Conservation (phyloP, 2,888 invertebrate species). For the Embidobia sp. region DNA sequence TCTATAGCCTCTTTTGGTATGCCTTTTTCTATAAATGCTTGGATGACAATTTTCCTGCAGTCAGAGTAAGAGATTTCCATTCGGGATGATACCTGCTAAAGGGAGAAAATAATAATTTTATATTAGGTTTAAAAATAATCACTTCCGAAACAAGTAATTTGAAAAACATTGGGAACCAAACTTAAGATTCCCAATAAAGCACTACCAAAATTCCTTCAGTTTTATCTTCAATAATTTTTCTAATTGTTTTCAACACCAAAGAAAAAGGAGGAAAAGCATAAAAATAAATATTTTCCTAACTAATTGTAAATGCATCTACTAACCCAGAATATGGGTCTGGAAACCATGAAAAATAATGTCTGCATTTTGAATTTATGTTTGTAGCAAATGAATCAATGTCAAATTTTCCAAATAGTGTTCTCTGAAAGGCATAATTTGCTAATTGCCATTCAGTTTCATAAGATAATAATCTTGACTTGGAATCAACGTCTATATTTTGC, state of each 20-base stretch:
- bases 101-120: conserved; percentile 65
- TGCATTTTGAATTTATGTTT: conserved; percentile 2
- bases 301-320: too few species aligned
- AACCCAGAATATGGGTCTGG: too few species aligned
- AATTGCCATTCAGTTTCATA: conserved; percentile 1
- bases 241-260: conserved; percentile 65
- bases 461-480: not conserved
- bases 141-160: conserved; percentile 15
- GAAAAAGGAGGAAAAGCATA: not conserved
- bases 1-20: too few species aligned
- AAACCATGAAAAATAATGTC: conserved; percentile 4
- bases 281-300: too few species aligned
- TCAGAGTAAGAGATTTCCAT: conserved; percentile 68
- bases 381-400: not conserved
- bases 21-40: too few species aligned
- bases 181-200: conserved; percentile 68
- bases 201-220: conserved; percentile 63
- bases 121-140: conserved; percentile 64
- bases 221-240: conserved; percentile 70
- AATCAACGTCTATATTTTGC: not conserved
- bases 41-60: conserved; percentile 68
- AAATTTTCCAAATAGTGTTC: not conserved
- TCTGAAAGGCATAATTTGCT: not conserved
- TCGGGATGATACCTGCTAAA: conserved; percentile 67
- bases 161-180: conserved; percentile 71